These are phyloP conservation scores for Forbesichthys papilliferus DNA, from an alignment of 2,113 vertebrate genomes.

Conservation along the genomic window DNA sequence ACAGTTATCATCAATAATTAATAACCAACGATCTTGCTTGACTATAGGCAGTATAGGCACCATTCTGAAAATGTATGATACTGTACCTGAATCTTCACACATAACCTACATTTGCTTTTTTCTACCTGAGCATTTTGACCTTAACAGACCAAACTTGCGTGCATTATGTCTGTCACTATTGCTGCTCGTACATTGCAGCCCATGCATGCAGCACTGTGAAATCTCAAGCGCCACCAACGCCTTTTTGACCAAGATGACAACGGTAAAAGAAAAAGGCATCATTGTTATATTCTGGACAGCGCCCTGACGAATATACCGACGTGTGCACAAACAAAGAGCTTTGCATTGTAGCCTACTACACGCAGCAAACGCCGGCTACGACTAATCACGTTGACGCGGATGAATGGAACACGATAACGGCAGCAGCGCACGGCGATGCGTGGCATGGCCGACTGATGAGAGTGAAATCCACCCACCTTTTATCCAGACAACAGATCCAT, in stretches of 20 bases:
- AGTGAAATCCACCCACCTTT: conserved; percentile 80
- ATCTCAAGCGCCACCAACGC: conserved; percentile 62
- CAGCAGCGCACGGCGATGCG: conserved; percentile 3
- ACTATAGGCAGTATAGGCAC: too few species aligned
- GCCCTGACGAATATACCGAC: neutral
- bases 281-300: conserved; percentile 7
- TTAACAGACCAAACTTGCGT: neutral
- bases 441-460: conserved; percentile 13
- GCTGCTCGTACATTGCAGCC: conserved; percentile 17
- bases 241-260: conserved; percentile 47
- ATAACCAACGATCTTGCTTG: too few species aligned
- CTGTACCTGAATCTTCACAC: too few species aligned
- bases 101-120: neutral
- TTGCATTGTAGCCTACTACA: conserved; percentile 14
- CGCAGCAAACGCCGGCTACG: conserved; percentile 52
- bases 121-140: neutral
- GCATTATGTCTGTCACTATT: conserved; percentile 4
- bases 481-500: conserved; percentile 96
- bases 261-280: neutral
- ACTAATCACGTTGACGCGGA: conserved; percentile 50
- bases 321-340: neutral
- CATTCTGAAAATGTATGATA: too few species aligned
- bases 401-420: conserved; percentile 43
- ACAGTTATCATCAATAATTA: too few species aligned
- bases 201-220: conserved; percentile 46